Conservation (phyloP, 2,888 invertebrate genomes). For the Zele albiditarsus region DNA sequence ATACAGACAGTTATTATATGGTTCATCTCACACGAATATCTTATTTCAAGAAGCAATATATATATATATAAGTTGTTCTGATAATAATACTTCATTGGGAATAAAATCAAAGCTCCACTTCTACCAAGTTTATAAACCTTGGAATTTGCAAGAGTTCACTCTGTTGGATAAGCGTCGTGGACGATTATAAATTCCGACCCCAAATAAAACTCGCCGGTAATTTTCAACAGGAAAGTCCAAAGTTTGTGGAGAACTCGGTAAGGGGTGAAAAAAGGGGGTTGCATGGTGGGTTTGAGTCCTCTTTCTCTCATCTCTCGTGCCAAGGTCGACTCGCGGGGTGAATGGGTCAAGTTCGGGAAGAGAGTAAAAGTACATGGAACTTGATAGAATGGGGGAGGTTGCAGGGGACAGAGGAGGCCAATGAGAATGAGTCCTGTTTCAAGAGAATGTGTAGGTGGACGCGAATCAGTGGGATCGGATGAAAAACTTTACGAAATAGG, state of each 20-base stretch:
- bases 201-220: conserved; percentile 53
- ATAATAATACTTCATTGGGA: background rate
- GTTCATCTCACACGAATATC: background rate
- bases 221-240: conserved; percentile 51
- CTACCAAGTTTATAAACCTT: conserved; percentile 16
- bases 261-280: conserved; percentile 35
- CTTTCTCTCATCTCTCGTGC: conserved; percentile 45
- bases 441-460: conserved; percentile 47
- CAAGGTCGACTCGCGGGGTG: conserved; percentile 49
- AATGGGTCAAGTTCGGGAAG: conserved; percentile 56
- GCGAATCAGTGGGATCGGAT: conserved; percentile 51
- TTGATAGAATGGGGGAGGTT: conserved; percentile 25
- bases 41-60: background rate
- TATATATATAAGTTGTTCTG: background rate
- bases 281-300: conserved; percentile 17
- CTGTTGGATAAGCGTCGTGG: conserved; percentile 13
- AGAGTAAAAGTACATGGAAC: conserved; percentile 43
- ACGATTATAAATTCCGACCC: conserved; percentile 53
- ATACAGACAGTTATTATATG: no score
- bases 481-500: conserved; percentile 57
- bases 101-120: conserved; percentile 31
- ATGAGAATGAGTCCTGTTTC: conserved; percentile 42
- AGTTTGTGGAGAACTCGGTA: conserved; percentile 40
- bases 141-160: background rate
- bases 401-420: conserved; percentile 31